These are phyloP conservation scores for Huso huso DNA, from an alignment of 2,797 vertebrate genomes.

Conservation along the genomic window DNA sequence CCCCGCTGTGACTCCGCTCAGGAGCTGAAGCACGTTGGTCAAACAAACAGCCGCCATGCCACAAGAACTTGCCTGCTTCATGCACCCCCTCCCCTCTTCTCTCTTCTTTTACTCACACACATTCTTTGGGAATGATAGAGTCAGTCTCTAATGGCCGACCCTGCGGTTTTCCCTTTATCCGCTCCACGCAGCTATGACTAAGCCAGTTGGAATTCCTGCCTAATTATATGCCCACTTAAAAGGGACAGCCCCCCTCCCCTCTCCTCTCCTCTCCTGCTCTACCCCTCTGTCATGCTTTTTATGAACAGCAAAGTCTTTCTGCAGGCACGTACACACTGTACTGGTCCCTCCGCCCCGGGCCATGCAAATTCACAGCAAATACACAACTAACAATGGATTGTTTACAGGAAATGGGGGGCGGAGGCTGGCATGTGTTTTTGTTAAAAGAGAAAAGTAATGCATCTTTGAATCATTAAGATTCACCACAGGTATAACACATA, in stretches of 20 bases:
- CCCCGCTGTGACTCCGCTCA: conserved; percentile 32
- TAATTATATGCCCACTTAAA: conserved; percentile 71
- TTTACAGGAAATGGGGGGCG: too few relatives aligned
- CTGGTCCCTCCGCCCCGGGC: conserved; percentile 17
- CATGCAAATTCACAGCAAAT: conserved; percentile 4
- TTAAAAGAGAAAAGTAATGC: too few relatives aligned
- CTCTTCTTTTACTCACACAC: conserved; percentile 51
- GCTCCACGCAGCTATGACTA: conserved; percentile 69
- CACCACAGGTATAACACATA: too few relatives aligned
- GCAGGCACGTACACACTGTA: conserved; percentile 11
- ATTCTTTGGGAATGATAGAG: conserved; percentile 68
- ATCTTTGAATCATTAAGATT: too few relatives aligned
- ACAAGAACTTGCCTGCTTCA: neutral
- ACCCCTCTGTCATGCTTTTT: conserved; percentile 10
- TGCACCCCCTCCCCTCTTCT: conserved; percentile 3
- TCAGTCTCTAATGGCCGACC: conserved; percentile 49
- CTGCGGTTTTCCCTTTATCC: conserved; percentile 64
- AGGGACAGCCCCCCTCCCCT: conserved; percentile 43
- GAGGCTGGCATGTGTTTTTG: too few relatives aligned
- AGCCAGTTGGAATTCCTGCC: conserved; percentile 72
- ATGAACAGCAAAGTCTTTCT: conserved; percentile 7
- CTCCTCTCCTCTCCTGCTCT: conserved; percentile 23
- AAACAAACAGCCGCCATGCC: conserved; percentile 29
- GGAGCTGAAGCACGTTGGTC: conserved; percentile 31
- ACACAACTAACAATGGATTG: too few relatives aligned